These are phyloP conservation scores for Orcinus orca DNA, from an alignment of 2,113 vertebrate species.

Conservation along the genomic window DNA sequence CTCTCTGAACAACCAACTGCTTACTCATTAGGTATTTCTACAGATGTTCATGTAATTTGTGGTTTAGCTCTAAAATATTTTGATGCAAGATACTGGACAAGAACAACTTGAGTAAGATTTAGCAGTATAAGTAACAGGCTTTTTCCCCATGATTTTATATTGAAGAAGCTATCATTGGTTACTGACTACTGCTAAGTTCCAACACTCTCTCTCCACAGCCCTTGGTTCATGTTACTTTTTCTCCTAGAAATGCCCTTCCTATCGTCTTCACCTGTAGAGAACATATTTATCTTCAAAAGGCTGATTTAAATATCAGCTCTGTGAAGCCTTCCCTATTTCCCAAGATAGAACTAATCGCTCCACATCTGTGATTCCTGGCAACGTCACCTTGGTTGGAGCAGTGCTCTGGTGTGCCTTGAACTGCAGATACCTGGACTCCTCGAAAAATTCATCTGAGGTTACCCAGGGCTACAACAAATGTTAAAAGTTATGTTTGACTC, in stretches of 20 bases:
- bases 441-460: neutral
- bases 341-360: constrained; percentile 34
- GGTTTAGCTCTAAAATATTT: constrained; percentile 25
- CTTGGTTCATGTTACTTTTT: neutral
- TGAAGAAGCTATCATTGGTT: neutral
- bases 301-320: constrained; percentile 44
- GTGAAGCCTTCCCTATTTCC: neutral
- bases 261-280: neutral
- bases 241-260: neutral
- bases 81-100: neutral
- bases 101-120: neutral
- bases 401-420: neutral
- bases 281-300: neutral
- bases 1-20: neutral
- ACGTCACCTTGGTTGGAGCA: neutral
- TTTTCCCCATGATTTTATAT: neutral
- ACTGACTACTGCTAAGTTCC: neutral
- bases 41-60: neutral
- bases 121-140: neutral
- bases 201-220: neutral
- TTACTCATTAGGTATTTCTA: neutral
- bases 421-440: neutral
- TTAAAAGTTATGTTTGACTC: neutral
- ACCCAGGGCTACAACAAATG: neutral
- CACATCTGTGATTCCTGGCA: constrained; percentile 31